Evolutionary conservation across 2,113 vertebrate species (phyloP).

Genomic region (Channa argus): DNA sequence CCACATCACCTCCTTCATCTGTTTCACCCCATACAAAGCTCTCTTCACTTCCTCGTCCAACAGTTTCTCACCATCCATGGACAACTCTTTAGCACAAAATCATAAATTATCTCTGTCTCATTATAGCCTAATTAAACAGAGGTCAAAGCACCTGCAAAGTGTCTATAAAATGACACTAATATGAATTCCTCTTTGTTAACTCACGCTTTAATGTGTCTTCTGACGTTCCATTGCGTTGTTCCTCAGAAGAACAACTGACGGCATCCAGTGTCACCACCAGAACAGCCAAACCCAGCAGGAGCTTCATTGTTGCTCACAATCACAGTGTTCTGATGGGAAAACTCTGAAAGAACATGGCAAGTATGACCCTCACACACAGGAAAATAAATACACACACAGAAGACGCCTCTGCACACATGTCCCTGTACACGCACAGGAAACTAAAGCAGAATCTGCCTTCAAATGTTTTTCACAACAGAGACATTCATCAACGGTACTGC

Average conservation of each 20-base stretch:
- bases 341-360: slow-evolving; percentile 13
- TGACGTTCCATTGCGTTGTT: slow-evolving; percentile 51
- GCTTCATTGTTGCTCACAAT: slow-evolving; percentile 80
- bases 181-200: slow-evolving; percentile 13
- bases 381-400: background rate
- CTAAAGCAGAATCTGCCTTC: background rate
- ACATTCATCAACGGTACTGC: background rate
- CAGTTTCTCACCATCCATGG: slow-evolving; percentile 83
- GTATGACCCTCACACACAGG: background rate
- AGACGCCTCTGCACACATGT: background rate
- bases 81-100: slow-evolving; percentile 79
- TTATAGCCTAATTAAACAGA: too few species aligned
- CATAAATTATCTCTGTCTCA: background rate
- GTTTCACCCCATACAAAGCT: slow-evolving; percentile 89
- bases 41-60: slow-evolving; percentile 87
- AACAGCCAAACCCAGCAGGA: slow-evolving; percentile 72
- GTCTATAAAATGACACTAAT: background rate
- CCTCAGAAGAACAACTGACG: slow-evolving; percentile 70
- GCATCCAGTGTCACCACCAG: slow-evolving; percentile 72
- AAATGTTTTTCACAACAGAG: background rate
- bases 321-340: too few species aligned
- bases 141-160: too few species aligned
- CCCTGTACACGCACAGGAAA: background rate
- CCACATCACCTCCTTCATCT: slow-evolving; percentile 92
- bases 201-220: slow-evolving; percentile 85